These are phyloP conservation scores for Adoxophyes honmai DNA, from an alignment of 1,140 invertebrate species.

Conservation along the genomic window DNA sequence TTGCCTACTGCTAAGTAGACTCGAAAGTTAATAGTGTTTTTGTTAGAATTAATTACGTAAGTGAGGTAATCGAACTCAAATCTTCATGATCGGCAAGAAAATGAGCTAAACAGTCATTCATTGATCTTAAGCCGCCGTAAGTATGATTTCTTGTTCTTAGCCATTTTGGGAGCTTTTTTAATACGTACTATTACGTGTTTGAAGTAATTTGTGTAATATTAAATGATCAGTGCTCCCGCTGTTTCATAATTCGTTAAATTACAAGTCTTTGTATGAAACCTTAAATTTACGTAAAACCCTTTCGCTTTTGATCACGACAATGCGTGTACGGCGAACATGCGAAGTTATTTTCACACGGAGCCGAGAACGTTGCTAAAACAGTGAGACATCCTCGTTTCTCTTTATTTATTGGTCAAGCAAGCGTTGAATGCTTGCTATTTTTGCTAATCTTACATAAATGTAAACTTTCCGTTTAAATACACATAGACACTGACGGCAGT, in stretches of 20 bases:
- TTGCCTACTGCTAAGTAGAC: conserved; percentile 3
- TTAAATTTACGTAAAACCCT: conserved; percentile 45
- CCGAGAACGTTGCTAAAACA: not conserved
- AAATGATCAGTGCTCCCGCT: not conserved
- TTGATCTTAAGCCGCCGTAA: no score
- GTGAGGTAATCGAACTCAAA: conserved; percentile 11
- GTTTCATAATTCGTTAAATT: conserved; percentile 3
- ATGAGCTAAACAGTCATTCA: not conserved
- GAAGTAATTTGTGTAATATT: not conserved
- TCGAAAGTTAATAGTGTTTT: conserved; percentile 10
- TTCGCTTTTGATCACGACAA: conserved; percentile 49
- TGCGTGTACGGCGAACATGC: conserved; percentile 42
- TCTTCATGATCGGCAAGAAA: not conserved
- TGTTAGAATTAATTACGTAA: conserved; percentile 8
- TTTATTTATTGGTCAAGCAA: conserved; percentile 5
- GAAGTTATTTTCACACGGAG: conserved; percentile 45
- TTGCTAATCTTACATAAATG: no score
- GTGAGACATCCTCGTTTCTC: conserved; percentile 10
- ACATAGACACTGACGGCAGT: no score
- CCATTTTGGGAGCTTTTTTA: no score
- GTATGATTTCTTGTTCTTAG: no score
- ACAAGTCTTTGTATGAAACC: not conserved
- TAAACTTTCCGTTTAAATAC: no score
- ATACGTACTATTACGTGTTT: no score
- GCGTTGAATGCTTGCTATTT: not conserved